A percentile compares a stretch with the other conserved stretches of the same genome.
phyloP scores from a whole-genome alignment of 1,140 invertebrate species.

The Nomia melanderi region DNA sequence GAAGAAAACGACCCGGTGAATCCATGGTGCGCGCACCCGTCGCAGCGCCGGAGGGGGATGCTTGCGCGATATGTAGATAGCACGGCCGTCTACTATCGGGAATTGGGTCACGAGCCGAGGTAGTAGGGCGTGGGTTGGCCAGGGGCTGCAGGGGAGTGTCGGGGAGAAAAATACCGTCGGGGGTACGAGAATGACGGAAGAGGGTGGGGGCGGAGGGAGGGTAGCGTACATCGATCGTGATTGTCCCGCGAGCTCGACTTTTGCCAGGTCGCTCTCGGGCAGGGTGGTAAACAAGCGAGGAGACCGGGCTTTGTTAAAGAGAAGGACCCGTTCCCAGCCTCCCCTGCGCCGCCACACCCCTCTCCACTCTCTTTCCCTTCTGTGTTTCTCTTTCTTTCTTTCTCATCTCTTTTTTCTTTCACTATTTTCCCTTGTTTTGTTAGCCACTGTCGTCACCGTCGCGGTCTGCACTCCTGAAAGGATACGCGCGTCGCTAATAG shows the following conservation, averaged over 20 bases:
- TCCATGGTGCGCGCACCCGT: constrained; percentile 30
- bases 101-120: constrained; percentile 59
- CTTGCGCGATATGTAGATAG: constrained; percentile 44
- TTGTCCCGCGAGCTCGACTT: constrained; percentile 44
- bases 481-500: background rate
- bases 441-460: background rate
- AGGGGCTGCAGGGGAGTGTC: background rate
- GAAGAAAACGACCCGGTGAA: constrained; percentile 30
- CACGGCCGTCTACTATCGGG: constrained; percentile 44
- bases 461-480: background rate
- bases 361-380: too few relatives aligned
- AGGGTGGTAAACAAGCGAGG: constrained; percentile 39
- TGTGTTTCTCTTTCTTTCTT: background rate
- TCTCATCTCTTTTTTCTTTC: background rate
- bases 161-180: constrained; percentile 48
- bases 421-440: background rate
- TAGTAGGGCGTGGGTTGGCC: background rate
- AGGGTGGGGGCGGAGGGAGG: constrained; percentile 13
- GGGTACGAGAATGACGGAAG: constrained; percentile 46
- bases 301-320: constrained; percentile 25
- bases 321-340: constrained; percentile 12
- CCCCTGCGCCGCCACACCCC: too few relatives aligned
- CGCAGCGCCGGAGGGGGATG: constrained; percentile 7
- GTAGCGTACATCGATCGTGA: constrained; percentile 44
- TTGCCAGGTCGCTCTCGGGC: constrained; percentile 24